A percentile compares a stretch with the other conserved stretches of the same genome.
These are phyloP conservation scores for Cartodere bifasciata DNA, from an alignment of 2,888 invertebrate genomes.

Conservation along the genomic window DNA sequence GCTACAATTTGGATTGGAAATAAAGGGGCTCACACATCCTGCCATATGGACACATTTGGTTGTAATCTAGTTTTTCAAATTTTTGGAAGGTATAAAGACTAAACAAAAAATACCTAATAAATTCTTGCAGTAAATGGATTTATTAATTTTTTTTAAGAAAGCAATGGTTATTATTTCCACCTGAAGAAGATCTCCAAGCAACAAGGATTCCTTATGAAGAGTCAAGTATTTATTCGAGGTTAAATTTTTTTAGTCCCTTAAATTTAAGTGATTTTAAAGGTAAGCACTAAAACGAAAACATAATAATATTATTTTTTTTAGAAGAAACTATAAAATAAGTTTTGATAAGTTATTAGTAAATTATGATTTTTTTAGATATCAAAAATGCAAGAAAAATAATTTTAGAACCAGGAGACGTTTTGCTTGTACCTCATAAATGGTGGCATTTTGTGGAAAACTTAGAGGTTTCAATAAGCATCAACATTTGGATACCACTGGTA, in stretches of 20 bases:
- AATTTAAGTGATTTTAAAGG: conserved; percentile 38
- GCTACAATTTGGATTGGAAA: conserved; percentile 84
- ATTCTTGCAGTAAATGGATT: conserved; percentile 4
- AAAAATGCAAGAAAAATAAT: conserved; percentile 39
- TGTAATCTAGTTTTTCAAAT: conserved; percentile 82
- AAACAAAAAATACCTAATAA: conserved; percentile 1
- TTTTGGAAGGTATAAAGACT: conserved; percentile 55
- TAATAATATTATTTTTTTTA: too few species aligned
- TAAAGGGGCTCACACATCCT: conserved; percentile 79
- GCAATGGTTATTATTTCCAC: conserved; percentile 84
- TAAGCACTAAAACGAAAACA: conserved; percentile 24
- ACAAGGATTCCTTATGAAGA: conserved; percentile 92
- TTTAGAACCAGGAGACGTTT: conserved; percentile 71
- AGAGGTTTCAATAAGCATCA: conserved; percentile 48
- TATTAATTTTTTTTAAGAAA: conserved; percentile 47
- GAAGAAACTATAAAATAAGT: too few species aligned
- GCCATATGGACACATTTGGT: conserved; percentile 90
- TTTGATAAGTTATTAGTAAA: conserved; percentile 5
- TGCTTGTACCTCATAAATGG: conserved; percentile 86
- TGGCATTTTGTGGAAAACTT: conserved; percentile 97
- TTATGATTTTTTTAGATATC: conserved; percentile 22
- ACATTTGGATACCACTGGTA: conserved; percentile 64
- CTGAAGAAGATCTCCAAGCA: conserved; percentile 56
- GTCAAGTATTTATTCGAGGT: conserved; percentile 80
- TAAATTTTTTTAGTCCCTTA: conserved; percentile 63